phyloP scores from a whole-genome alignment of 1,140 invertebrate genomes.

The Meloidogyne chitwoodi region DNA sequence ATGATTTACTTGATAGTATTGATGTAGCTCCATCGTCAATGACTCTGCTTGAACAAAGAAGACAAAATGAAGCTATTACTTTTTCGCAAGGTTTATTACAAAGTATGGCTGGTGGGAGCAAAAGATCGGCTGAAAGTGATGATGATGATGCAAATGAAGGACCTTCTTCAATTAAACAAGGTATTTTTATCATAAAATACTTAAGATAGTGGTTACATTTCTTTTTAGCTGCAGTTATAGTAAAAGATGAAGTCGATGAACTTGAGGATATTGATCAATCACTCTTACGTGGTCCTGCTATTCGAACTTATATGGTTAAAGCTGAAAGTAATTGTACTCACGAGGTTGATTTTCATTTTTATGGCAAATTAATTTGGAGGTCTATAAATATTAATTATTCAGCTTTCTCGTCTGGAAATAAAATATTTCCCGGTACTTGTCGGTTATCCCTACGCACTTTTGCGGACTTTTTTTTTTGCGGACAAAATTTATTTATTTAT shows the following conservation, averaged over 20 bases:
- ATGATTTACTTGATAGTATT: constrained; percentile 13
- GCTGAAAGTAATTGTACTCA: constrained; percentile 15
- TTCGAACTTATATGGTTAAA: not conserved
- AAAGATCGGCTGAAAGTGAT: not conserved
- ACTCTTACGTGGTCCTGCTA: not conserved
- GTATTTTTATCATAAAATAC: not conserved
- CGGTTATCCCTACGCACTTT: no score
- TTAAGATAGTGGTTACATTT: not conserved
- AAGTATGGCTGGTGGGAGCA: not conserved
- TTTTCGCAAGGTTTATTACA: constrained; percentile 1
- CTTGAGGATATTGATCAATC: not conserved
- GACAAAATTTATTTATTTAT: no score
- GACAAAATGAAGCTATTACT: not conserved
- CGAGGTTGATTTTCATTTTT: not conserved
- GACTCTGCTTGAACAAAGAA: not conserved
- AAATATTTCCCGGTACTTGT: no score
- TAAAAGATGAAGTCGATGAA: constrained; percentile 10
- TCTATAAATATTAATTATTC: no score
- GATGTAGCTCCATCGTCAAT: constrained; percentile 4
- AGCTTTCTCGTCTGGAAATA: no score
- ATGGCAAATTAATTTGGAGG: not conserved
- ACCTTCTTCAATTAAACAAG: not conserved
- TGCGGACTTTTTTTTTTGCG: no score
- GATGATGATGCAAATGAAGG: not conserved
- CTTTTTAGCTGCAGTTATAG: not conserved